Percentiles rank a stretch among this genome's conserved stretches.
phyloP scores from a whole-genome alignment of 64 coral and sea anemone species.

The Porites australiensis region DNA sequence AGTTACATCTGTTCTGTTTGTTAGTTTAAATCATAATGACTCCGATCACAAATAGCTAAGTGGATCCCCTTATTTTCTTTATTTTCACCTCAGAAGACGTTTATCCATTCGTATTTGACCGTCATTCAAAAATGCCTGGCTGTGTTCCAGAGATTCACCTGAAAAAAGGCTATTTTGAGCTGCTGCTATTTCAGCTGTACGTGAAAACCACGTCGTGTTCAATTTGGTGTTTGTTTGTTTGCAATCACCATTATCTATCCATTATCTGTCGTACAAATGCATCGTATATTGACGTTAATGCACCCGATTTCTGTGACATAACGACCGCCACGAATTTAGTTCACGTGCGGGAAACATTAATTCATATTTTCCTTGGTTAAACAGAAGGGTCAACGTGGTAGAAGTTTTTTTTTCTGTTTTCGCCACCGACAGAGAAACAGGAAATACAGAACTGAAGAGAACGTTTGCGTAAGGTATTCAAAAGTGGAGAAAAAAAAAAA shows the following conservation, averaged over 20 bases:
- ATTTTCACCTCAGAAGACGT: background rate
- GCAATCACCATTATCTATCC: background rate
- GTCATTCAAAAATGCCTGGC: background rate
- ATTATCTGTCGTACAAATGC: conserved; percentile 27
- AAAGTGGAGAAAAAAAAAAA: background rate
- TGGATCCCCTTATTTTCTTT: too few relatives aligned
- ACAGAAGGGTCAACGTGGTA: background rate
- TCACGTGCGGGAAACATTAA: background rate
- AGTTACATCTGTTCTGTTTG: conserved; percentile 10
- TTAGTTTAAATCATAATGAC: background rate
- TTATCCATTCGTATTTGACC: too few relatives aligned
- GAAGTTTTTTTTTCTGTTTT: too few relatives aligned
- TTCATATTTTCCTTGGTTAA: background rate
- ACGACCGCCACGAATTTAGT: too few relatives aligned
- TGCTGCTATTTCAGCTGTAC: background rate
- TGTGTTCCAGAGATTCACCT: background rate
- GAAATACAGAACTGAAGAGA: background rate
- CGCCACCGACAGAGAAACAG: conserved; percentile 9
- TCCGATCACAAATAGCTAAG: background rate
- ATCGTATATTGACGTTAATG: background rate
- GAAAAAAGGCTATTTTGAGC: too few relatives aligned
- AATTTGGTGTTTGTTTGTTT: conserved; percentile 21
- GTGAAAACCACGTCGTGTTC: background rate
- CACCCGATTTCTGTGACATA: background rate
- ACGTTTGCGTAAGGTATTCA: conserved; percentile 20